Base-by-base conservation (phyloP, 2,113 vertebrate species). In the Paralichthys olivaceus region DNA sequence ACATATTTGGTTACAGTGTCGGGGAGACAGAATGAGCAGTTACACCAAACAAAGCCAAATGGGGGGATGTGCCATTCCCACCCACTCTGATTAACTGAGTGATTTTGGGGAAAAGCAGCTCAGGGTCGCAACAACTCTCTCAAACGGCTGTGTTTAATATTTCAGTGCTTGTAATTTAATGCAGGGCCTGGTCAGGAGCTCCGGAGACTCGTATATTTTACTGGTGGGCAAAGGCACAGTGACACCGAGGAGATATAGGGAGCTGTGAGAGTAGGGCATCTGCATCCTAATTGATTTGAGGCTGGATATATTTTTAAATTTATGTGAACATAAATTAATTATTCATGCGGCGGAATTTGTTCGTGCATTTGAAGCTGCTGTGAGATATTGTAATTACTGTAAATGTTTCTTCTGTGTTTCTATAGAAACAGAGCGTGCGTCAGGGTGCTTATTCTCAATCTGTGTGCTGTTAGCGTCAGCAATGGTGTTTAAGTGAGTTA, bases 261-360 rank as follows among this genome's bases (percentile, higher is more conserved):
- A n/a, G n/a, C 23, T 13, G 64, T 26, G 40, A 62, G 62, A 43
- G 62, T 69, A 76, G 69, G 61, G 53, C 66, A 69, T 84, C 72
- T 76, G 81, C 71, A 64, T 83, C 62, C 64, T 69, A 79, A 87
- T 45, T 69, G 76, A 81, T 83, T 68, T 67, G 13, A 63, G 28
- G 69, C 51, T 32, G 60, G 63, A 84, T 80, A 84, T 77, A 64
- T 78, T 85, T 83, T 72, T 22, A 57, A 47, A 79, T 83, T 70
- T 64, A 71, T 80, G 80, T 69, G 71, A 70, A 28, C 34, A 60
- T n/a, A 14, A 56, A 75, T 86, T 9, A 57, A 76, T 84, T 37
- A 87, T 78, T 84, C 67, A 62, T 75, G 62, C 7, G 0, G 2
- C 9, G 26, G 20, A 55, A 51, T 58, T 3, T 56, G 60, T 9